Evolutionary conservation across 2,113 vertebrate genomes (phyloP).

Genomic region (Patagioenas fasciata): DNA sequence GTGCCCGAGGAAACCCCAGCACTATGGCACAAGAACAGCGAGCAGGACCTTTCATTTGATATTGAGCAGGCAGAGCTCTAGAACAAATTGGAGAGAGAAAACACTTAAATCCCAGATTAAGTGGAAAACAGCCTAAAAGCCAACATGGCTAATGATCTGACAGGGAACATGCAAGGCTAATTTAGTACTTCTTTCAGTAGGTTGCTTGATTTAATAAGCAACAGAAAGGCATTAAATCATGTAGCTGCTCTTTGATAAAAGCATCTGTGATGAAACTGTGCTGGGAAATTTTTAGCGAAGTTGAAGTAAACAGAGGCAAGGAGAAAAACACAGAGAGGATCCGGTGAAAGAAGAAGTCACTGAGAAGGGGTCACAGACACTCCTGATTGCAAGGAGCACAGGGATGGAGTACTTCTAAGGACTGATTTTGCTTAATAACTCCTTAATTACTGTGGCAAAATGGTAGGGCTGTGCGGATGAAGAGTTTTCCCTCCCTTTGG

Average conservation of each 20-base stretch:
- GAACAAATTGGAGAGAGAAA: not conserved
- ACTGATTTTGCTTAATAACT: not conserved
- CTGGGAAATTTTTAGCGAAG: not conserved
- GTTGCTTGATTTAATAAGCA: not conserved
- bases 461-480: not conserved
- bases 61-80: not conserved
- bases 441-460: not conserved
- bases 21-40: not conserved
- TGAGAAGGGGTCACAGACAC: not conserved
- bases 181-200: not conserved
- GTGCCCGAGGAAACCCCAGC: not conserved
- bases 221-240: not conserved
- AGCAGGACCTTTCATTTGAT: not conserved
- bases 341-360: not conserved
- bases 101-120: not conserved
- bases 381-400: not conserved
- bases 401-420: not conserved
- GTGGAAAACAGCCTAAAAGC: not conserved
- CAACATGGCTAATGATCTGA: not conserved
- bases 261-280: not conserved
- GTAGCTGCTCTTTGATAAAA: not conserved
- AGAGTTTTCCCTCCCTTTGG: not conserved
- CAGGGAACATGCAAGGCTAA: not conserved
- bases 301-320: not conserved
- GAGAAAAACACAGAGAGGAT: not conserved